A percentile compares a stretch with the other conserved stretches of the same genome.
These are phyloP conservation scores for Drosophila persimilis DNA, from an alignment of 1,140 invertebrate species.

Conservation along the genomic window DNA sequence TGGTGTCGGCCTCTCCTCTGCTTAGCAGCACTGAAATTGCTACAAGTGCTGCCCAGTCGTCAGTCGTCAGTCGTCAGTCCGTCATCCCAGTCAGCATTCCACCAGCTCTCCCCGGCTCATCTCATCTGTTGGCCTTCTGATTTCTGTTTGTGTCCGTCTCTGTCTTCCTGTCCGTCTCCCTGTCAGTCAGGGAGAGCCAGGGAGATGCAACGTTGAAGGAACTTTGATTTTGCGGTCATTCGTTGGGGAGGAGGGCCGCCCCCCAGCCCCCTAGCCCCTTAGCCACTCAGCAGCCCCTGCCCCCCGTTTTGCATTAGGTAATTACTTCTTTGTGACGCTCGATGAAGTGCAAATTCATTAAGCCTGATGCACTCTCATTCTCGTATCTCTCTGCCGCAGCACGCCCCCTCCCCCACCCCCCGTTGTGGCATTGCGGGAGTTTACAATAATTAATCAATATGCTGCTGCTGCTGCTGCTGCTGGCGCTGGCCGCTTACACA, in stretches of 20 bases:
- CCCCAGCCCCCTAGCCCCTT: too few species aligned
- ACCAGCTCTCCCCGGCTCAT: not conserved
- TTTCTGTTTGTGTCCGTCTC: constrained; percentile 52
- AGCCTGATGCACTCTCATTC: constrained; percentile 54
- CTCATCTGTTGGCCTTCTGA: constrained; percentile 34
- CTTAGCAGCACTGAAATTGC: constrained; percentile 62
- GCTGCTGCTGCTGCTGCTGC: not conserved
- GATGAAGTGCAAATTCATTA: constrained; percentile 75
- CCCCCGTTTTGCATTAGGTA: constrained; percentile 64
- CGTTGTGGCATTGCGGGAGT: not conserved
- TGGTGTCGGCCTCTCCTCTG: constrained; percentile 51
- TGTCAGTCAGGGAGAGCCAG: not conserved
- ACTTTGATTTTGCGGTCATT: constrained; percentile 70
- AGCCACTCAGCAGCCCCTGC: not conserved
- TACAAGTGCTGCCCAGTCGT: constrained; percentile 52
- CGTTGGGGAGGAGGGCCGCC: not conserved
- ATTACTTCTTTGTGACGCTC: constrained; percentile 71
- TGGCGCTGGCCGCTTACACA: not conserved
- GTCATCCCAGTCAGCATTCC: constrained; percentile 37
- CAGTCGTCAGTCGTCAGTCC: constrained; percentile 8
- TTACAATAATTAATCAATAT: constrained; percentile 36
- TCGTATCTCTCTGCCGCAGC: not conserved
- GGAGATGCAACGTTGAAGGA: constrained; percentile 18
- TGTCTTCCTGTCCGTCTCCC: constrained; percentile 38
- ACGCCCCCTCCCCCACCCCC: not conserved